Evolutionary conservation across 2,888 invertebrate genomes (phyloP), one percentile per base, ranked within the genome.

Genomic region (Trissonchulus sp.): DNA sequence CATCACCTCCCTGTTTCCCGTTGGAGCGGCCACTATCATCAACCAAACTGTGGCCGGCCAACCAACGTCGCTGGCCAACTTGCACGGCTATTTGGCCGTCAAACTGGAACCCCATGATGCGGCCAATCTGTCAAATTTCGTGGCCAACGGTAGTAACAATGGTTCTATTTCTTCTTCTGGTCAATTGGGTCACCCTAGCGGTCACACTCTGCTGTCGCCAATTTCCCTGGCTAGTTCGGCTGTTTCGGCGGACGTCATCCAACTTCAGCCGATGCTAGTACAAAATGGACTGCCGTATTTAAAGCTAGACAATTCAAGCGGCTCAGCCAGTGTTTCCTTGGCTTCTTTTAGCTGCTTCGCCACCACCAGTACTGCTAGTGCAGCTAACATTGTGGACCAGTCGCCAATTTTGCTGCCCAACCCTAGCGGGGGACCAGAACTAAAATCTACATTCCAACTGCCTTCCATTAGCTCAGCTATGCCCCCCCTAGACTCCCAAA

Each of bases 51-150:
- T 63, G 28, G 30, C 3, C 15, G 30, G 15, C 15, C 3, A 3
- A 3, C 28, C 28, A 3, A 63, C n/a, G 8, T 15, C 15, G 15
- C n/a, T 63, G 15, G 8, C 48, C 48, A 48, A 48, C 23, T 23
- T 48, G 8, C 48, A 48, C 23, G 65, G 65, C 30, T 63, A 63
- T 63, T 28, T 63, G 65, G 65, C 65, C 3, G 65, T 63, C 30
- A 63, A 63, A 28, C 28, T 63, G 28, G 65, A 63, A 63, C 65
- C 65, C 28, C 65, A 63, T 3, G 65, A 28, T 8, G 30, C 30
- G 65, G 65, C 30, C 65, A 63, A 48, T 48, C 8, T 48, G 8
- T 8, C 48, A 8, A 23, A 23, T 15, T 48, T 48, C 23, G 48
- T 48, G 8, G 23, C 48, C 23, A 23, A 8, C 23, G 48, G 48